Evolutionary conservation across 2,113 vertebrate genomes (phyloP).

Genomic region (Halichoerus grypus): DNA sequence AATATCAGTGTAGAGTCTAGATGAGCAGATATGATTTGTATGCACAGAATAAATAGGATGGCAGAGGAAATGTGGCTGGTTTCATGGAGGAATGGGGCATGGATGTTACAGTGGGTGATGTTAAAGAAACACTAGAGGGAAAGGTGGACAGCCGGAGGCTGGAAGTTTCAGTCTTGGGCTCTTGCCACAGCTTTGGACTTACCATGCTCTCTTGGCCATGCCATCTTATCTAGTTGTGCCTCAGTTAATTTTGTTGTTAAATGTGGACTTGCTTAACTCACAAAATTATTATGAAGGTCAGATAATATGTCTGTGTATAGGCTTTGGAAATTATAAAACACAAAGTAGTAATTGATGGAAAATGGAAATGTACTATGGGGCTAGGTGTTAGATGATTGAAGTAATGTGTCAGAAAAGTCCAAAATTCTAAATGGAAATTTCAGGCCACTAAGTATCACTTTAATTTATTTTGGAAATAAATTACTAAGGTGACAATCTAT

Average conservation of each 20-base stretch:
- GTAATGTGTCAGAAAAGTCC: background rate
- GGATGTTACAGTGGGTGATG: background rate
- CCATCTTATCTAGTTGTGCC: background rate
- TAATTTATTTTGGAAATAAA: background rate
- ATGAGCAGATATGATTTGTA: background rate
- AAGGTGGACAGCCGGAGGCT: background rate
- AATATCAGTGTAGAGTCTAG: background rate
- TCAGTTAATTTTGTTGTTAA: background rate
- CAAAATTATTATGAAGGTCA: background rate
- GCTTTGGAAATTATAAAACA: background rate
- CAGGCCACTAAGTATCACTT: background rate
- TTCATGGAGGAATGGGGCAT: background rate
- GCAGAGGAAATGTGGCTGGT: background rate
- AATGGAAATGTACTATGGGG: background rate
- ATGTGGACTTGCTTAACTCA: background rate
- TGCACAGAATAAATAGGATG: background rate
- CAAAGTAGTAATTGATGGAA: background rate
- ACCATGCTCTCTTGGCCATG: rapidly evolving
- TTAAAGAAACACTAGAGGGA: background rate
- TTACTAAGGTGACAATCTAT: background rate
- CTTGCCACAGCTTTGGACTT: background rate
- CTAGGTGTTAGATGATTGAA: background rate
- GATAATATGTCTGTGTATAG: background rate
- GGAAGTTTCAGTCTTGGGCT: background rate
- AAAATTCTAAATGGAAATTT: background rate